A percentile compares a stretch with the other conserved stretches of the same genome.
Evolutionary conservation across 2,113 vertebrate species (phyloP).

Genomic region (Hirundichthys speculiger): DNA sequence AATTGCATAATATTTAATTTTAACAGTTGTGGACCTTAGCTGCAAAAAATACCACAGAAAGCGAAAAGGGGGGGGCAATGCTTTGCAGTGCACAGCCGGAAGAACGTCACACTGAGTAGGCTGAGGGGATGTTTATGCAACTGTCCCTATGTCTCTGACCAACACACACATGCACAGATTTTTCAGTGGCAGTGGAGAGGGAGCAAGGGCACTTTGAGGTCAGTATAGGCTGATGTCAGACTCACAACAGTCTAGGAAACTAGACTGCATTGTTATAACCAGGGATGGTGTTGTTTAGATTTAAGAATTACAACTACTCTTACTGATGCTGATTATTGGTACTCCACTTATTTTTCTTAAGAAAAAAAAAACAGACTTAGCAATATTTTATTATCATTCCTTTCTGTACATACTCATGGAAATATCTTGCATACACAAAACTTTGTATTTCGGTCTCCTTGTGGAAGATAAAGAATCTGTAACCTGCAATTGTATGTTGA

Average conservation of each 20-base stretch:
- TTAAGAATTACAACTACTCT: neutral
- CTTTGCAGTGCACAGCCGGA: slow-evolving; percentile 22
- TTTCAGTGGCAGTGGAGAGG: slow-evolving; percentile 24
- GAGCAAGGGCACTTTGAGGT: slow-evolving; percentile 50
- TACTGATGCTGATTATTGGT: neutral
- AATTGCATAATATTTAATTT: too few relatives aligned
- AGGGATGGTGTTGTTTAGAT: neutral
- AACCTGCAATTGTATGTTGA: too few relatives aligned
- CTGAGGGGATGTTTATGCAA: slow-evolving; percentile 58
- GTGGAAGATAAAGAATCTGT: too few relatives aligned
- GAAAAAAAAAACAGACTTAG: neutral
- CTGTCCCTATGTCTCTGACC: slow-evolving; percentile 26
- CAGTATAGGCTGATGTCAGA: slow-evolving; percentile 49
- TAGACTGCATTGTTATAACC: slow-evolving; percentile 9
- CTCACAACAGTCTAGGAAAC: slow-evolving; percentile 34
- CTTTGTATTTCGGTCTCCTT: too few relatives aligned
- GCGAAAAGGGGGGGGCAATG: slow-evolving; percentile 3
- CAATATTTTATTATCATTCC: too few relatives aligned
- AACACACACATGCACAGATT: slow-evolving; percentile 27
- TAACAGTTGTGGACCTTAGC: too few relatives aligned
- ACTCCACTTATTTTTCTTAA: neutral
- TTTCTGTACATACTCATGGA: too few relatives aligned
- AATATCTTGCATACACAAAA: too few relatives aligned
- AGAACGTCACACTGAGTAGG: slow-evolving; percentile 46
- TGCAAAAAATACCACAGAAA: too few relatives aligned